Evolutionary conservation across 2,888 invertebrate species (phyloP), one percentile per base, ranked within the genome.

Genomic region (Chydorus sphaericus): DNA sequence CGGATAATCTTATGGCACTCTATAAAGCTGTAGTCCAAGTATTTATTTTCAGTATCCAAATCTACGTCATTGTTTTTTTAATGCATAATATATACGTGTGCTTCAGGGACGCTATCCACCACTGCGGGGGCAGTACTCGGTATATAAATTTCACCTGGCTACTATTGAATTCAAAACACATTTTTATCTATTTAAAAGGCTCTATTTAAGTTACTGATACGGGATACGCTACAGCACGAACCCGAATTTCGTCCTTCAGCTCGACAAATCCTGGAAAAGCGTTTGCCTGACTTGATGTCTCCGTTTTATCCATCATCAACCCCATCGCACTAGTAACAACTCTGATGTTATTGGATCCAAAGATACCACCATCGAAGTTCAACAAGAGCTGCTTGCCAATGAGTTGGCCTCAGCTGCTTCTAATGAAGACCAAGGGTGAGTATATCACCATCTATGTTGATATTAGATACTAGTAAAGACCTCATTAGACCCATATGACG

Each of bases 11-110:
- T 18, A 82, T 83, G 3, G 80, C 81, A 29, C 68, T 84, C 26
- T 82, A 85, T 31, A 79, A 81, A 59, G 83, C 82, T 69, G 85
- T 85, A 37, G 80, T 82, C 75, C 75, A 77, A 67, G 80, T 79
- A 66, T 59, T 59, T n/a, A 20, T 30, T 23, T 53, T 38, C 20
- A 57, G 39, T 51, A 8, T 49, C 14, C 52, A 16, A 18, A 60
- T 61, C 57, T 59, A 51, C 48, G 57, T 54, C 57, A 16, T 16
- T 51, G 48, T 36, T 57, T 51, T 11, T 51, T 3, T 31, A 11
- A n/a, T 33, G 10, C 36, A n/a, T n/a, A n/a, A n/a, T n/a, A n/a
- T n/a, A n/a, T n/a, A n/a, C n/a, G n/a, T n/a, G n/a, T n/a, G n/a
- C n/a, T n/a, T n/a, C n/a, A n/a, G n/a, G n/a, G n/a, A n/a, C n/a